Evolutionary conservation across 30 jellyfish, hydroid and myxozoan species (phyloP), one percentile per base, ranked within the genome.

Genomic region (Kudoa iwatai): DNA sequence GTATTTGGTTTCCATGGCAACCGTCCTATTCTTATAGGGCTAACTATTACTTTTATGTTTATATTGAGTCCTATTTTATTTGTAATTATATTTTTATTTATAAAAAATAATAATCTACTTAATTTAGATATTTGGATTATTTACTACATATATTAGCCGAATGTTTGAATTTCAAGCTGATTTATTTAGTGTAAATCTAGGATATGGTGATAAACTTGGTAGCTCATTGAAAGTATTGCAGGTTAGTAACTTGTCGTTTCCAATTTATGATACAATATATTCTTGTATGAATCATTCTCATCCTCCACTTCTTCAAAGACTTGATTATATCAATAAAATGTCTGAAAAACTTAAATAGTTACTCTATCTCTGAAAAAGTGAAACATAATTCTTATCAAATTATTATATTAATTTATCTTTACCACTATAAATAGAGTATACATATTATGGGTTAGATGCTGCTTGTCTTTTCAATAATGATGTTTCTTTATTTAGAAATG

Each of bases 151-250:
- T 17, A 53, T 68, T 7, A 59, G 85, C 28, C 84, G 90, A 10
- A 45, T 64, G 16, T 68, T 68, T 34, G 90, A 68, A 43, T 68
- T 68, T 49, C 84, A 68, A 59, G 90, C 90, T 0, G 90, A 68
- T 42, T 85, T 62, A 6, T 68, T 58, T 32, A 85, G 69, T 19
- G 55, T 43, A 30, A 23, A 49, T 6, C 64, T 68, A 18, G 84
- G 85, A 0, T 68, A 22, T 44, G 32, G 61, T 3, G 43, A 24
- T 17, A 40, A 68, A 34, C 58, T 68, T 0, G 85, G 59, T 26
- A 41, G 83, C 11, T 57, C 85, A 0, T 53, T 68, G 20, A 68
- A 58, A 48, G 59, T 47, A 32, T 45, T 68, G 20, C 68, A 68
- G 44, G 59, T 48, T 35, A 85, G 59, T 14, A 68, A 68, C 40